Conservation (phyloP, 2,113 vertebrate species). For the Leiothrix lutea region DNA sequence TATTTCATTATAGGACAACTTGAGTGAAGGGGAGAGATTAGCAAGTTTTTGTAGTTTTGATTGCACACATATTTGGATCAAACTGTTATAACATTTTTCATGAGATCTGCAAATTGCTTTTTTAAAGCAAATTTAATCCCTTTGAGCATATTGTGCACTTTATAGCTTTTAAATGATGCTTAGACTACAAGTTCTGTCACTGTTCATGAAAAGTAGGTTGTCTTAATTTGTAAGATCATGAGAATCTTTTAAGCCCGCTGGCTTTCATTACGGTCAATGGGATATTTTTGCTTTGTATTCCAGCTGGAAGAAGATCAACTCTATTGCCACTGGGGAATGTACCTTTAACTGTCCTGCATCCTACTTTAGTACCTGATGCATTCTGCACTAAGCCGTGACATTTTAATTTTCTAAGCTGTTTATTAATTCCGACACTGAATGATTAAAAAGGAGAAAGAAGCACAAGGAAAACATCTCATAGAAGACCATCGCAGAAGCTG, state of each 20-base stretch:
- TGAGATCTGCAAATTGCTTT: background rate
- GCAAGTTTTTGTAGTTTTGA: background rate
- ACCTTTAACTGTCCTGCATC: constrained; percentile 9
- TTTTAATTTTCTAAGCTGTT: constrained; percentile 18
- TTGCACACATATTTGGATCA: background rate
- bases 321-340: background rate
- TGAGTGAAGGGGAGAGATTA: background rate
- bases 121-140: background rate
- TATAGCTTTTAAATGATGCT: background rate
- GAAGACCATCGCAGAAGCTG: background rate
- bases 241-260: background rate
- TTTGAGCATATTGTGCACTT: background rate
- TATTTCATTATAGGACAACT: background rate
- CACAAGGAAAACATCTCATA: background rate
- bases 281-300: background rate
- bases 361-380: background rate
- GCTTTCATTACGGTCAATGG: background rate
- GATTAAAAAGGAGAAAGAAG: background rate
- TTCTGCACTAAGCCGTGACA: background rate
- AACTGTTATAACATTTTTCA: background rate
- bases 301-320: background rate
- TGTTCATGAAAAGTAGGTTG: background rate
- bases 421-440: constrained; percentile 1
- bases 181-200: background rate
- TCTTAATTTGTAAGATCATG: background rate